Evolutionary conservation across 1,140 invertebrate genomes (phyloP), one percentile per base, ranked within the genome.

Genomic region (Delia radicum): DNA sequence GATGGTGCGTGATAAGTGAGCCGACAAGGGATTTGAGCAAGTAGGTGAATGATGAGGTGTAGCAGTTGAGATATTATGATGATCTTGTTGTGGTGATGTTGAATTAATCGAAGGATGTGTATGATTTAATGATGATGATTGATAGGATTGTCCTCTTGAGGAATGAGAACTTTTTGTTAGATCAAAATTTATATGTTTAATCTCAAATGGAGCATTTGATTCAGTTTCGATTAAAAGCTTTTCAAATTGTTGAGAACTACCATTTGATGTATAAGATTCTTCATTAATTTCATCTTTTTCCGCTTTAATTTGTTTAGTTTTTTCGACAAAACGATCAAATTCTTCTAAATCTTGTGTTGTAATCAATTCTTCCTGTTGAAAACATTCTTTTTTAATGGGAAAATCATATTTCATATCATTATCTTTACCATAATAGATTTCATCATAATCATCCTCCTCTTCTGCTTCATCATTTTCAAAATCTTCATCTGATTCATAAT

Each of bases 121-220:
- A 33, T 24, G 18, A 21, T n/a, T n/a, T n/a, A n/a, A n/a, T n/a
- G n/a, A n/a, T n/a, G 5, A n/a, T 12, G 24, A 65, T 13, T 33
- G 73, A 12, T 13, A 37, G 24, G 21, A 61, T 3, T 3, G 27
- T 3, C 46, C 18, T 55, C 48, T 55, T 21, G 48, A 7, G 21
- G 48, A 55, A 21, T 18, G 7, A 26, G 75, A 28, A 27, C 2
- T 31, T n/a, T 48, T 28, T 8, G 27, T 37, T 27, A 73, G 26
- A 73, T 67, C 18, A 29, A 76, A 74, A 15, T 48, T 33, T 21
- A 73, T 62, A 18, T 62, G 27, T 12, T 74, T 73, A 29, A 77
- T 55, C 27, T 42, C 62, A 37, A 81, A 84, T 0, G 82, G 81
- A 3, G 82, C 81, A 67, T 80, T 75, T 6, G 80, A 83, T n/a